Evolutionary conservation across 2,113 vertebrate species (phyloP).

Genomic region (Mirza zaza): DNA sequence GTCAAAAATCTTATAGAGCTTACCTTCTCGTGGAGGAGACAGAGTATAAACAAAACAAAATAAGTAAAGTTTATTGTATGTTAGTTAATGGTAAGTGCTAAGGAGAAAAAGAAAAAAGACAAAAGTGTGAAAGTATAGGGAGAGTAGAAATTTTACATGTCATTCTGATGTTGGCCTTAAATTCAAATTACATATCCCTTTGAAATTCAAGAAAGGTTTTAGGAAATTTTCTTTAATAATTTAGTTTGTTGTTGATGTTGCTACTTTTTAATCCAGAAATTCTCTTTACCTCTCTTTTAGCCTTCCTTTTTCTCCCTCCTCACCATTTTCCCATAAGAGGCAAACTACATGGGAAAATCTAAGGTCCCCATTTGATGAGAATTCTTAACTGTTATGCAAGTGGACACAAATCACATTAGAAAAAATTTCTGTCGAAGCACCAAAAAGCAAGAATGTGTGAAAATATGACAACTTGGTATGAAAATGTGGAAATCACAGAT

Average conservation of each 20-base stretch:
- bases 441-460: conserved; percentile 75
- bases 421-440: conserved; percentile 67
- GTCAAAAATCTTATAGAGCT: neutral
- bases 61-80: neutral
- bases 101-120: neutral
- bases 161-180: neutral
- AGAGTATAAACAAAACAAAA: neutral
- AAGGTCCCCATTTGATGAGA: conserved; percentile 22
- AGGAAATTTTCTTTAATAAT: neutral
- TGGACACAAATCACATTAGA: conserved; percentile 67
- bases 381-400: conserved; percentile 53
- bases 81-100: neutral
- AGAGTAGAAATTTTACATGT: neutral
- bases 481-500: conserved; percentile 70
- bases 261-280: neutral
- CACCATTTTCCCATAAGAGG: neutral
- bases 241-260: neutral
- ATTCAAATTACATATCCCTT: neutral
- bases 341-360: neutral
- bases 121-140: neutral
- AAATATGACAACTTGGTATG: conserved; percentile 74
- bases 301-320: neutral
- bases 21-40: neutral
- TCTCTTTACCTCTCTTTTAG: neutral
- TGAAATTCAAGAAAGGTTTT: neutral